Evolutionary conservation across 1,140 invertebrate genomes (phyloP), one percentile per base, ranked within the genome.

Genomic region (Bombus impatiens): DNA sequence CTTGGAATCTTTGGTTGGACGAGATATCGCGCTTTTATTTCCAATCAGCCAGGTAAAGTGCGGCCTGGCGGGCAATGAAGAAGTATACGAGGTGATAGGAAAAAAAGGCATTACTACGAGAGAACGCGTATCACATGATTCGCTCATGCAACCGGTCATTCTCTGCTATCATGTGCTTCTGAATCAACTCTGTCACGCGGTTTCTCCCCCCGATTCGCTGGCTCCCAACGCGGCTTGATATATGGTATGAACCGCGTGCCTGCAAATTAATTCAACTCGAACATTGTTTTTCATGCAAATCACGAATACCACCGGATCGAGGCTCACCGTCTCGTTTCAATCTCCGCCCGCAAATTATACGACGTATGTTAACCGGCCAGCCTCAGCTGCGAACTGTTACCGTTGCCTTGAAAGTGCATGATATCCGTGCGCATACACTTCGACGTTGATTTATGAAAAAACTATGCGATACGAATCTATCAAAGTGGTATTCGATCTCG

Each of bases 251-350:
- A 76, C 25, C 47, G 76, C 59, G 12, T 47, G 42, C 65, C 22
- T 47, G 65, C 67, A 35, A 84, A 84, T 84, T 84, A 78, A 84
- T 84, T 78, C 75, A n/a, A 35, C 40, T 68, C 25, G 25, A 42
- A 57, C 75, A 70, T 70, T 78, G 76, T 65, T 78, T 84, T 84
- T 44, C n/a, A 78, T 84, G 82, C 47, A 78, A 78, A 78, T 84
- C 42, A n/a, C 82, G 74, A 44, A 71, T n/a, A 22, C 6, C 6
- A 4, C 12, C 18, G 32, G 25, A 10, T n/a, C 15, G 28, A 44
- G 5, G 0, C 62, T 53, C 62, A 32, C n/a, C 0, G 37, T 53
- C 18, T 42, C 44, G 42, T 47, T 53, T 78, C 10, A 65, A 78
- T 70, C 75, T 42, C 42, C 18, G 22, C 65, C 75, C 37, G 15